Evolutionary conservation across 1,140 invertebrate species (phyloP), one percentile per base, ranked within the genome.

Genomic region (Trichoplusia ni): DNA sequence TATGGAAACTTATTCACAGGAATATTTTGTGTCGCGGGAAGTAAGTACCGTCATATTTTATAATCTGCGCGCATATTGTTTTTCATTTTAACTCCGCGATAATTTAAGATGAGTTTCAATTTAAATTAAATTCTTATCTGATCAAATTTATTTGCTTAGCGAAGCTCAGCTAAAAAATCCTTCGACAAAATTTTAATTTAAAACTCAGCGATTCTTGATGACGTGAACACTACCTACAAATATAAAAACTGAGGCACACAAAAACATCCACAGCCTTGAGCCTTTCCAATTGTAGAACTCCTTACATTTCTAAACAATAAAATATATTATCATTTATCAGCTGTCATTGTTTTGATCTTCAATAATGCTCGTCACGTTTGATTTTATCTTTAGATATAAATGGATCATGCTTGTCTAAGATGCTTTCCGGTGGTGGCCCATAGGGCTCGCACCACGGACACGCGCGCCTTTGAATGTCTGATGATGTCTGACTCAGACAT

Each of bases 401-500:
- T 54, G 33, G 19, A 38, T 54, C 31, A 21, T 42, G 19, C 21
- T 25, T 54, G 11, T 14, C 25, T 58, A 58, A 21, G 21, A 23
- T 23, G 35, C 49, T 5, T 61, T 60, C 56, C 56, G 56, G 56
- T 35, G 38, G 19, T 60, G 5, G 25, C n/a, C 18, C 25, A 14
- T 42, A 27, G 37, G 53, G 37, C 37, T 25, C 14, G 53, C 7
- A 19, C 21, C 23, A 42, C 56, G 42, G 56, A 60, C 42, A 60
- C 29, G 31, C 19, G 21, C 25, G 23, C 14, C 14, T 9, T 60
- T 60, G 56, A 42, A 60, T 60, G 21, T 46, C 56, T 60, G 27
- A 60, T 46, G 40, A 47, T 18, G 38, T 46, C 27, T 60, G 56
- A 60, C 27, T 60, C 56, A 59, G 40, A 19, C 37, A 27, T 46